Evolutionary conservation across 2,797 vertebrate species (phyloP), one percentile per base, ranked within the genome.

Genomic region (Ptychobarbus kaznakovi): DNA sequence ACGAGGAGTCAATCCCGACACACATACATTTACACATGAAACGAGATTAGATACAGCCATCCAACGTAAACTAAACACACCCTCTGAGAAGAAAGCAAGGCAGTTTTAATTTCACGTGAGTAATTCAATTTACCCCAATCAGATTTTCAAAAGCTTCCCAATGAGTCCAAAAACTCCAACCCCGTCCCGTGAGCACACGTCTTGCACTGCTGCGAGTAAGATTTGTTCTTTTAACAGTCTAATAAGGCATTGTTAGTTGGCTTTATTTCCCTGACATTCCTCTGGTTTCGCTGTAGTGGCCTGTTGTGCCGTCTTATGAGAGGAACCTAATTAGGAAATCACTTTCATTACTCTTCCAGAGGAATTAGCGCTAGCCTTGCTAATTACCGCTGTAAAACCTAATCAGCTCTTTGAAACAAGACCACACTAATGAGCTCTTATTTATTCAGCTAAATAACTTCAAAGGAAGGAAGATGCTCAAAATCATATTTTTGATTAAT

Each of bases 341-440:
- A 95, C 94, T 94, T 94, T 96, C 95, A 96, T 96, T 96, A 96
- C 94, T 96, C 95, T 95, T 96, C 94, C 91, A 95, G 94, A 96
- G 95, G 95, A 96, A 96, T 96, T 96, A 96, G 95, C 93, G 93
- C 95, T 96, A 94, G 94, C 96, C 96, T 95, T 96, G 96, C 94
- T 97, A 97, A 97, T 97, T 97, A 96, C 94, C 96, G 93, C 95
- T 95, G 95, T 95, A 96, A 96, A 97, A 96, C 96, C 96, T 96
- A 97, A 96, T 97, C 96, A 96, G 96, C 95, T 96, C 89, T 90
- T 95, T 96, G 96, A 97, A 96, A 96, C 95, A 94, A 95, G 95
- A 96, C 96, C 96, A 95, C 94, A 93, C 93, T 96, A 96, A 97
- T 96, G 96, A 96, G 96, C 94, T 96, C 96, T 96, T 96, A 96